Evolutionary conservation across 2,888 invertebrate species (phyloP).

Genomic region (Deroplatys truncata): DNA sequence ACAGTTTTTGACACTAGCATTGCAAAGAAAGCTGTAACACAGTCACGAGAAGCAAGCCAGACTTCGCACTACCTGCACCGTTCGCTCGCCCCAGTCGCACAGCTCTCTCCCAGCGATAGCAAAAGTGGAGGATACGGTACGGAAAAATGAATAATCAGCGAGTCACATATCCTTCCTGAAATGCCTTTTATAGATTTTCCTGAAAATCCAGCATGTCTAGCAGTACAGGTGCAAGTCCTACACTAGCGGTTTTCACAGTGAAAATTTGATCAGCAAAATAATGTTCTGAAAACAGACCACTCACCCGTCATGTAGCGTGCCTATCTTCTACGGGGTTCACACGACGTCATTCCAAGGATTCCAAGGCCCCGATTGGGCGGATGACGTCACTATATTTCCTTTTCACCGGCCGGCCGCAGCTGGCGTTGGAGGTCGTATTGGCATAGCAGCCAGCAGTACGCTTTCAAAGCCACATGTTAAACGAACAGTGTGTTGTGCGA

Average conservation of each 20-base stretch:
- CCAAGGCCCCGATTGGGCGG: constrained; percentile 35
- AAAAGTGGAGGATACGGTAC: not conserved
- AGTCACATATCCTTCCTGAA: not conserved
- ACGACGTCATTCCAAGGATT: constrained; percentile 34
- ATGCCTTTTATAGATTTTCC: not conserved
- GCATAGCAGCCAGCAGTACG: too few relatives aligned
- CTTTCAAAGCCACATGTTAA: too few relatives aligned
- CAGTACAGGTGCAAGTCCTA: constrained; percentile 16
- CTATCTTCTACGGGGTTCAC: constrained; percentile 39
- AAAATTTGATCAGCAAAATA: constrained; percentile 51
- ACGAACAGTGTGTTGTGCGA: too few relatives aligned
- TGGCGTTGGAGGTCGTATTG: not conserved
- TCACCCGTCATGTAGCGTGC: constrained; percentile 47
- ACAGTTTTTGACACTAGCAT: not conserved
- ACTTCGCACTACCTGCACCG: not conserved
- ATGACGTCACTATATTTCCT: constrained; percentile 28
- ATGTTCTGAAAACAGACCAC: constrained; percentile 47
- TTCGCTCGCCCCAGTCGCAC: not conserved
- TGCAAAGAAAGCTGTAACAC: not conserved
- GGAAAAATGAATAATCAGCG: not conserved
- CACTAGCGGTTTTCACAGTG: constrained; percentile 36
- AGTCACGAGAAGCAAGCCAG: not conserved
- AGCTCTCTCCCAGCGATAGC: not conserved
- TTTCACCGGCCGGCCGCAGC: not conserved
- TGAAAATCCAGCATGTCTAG: constrained; percentile 3